These are phyloP conservation scores for Cordylochernes scorpioides DNA, from an alignment of 2,888 invertebrate genomes.

Conservation along the genomic window DNA sequence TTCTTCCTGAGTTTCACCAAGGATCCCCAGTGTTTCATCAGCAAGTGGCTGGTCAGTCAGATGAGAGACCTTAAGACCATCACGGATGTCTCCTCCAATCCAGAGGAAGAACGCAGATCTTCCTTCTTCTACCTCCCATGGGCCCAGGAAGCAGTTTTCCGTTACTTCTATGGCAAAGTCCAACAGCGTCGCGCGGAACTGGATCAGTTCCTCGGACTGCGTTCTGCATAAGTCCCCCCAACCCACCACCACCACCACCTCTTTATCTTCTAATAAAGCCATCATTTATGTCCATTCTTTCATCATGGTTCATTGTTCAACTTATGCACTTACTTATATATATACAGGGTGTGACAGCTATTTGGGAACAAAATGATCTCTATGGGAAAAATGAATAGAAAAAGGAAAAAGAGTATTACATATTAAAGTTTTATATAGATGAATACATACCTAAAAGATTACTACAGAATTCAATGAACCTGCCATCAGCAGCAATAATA, in stretches of 20 bases:
- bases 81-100: constrained; percentile 73
- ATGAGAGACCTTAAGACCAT: constrained; percentile 69
- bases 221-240: constrained; percentile 5
- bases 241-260: neutral
- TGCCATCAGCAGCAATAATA: no score
- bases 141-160: constrained; percentile 78
- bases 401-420: no score
- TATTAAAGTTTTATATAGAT: no score
- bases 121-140: constrained; percentile 79
- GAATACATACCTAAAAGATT: no score
- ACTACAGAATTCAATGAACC: no score
- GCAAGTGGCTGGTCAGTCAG: constrained; percentile 94
- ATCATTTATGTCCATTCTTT: no score
- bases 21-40: constrained; percentile 91
- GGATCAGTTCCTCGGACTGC: constrained; percentile 55
- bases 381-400: no score
- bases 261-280: no score
- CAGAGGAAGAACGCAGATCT: constrained; percentile 85
- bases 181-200: constrained; percentile 80
- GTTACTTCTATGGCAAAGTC: constrained; percentile 88
- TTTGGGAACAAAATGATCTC: no score
- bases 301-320: no score
- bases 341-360: no score
- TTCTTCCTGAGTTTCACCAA: constrained; percentile 93
- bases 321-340: no score